phyloP scores from a whole-genome alignment of 2,113 vertebrate genomes.

The Bothrops jararaca region DNA sequence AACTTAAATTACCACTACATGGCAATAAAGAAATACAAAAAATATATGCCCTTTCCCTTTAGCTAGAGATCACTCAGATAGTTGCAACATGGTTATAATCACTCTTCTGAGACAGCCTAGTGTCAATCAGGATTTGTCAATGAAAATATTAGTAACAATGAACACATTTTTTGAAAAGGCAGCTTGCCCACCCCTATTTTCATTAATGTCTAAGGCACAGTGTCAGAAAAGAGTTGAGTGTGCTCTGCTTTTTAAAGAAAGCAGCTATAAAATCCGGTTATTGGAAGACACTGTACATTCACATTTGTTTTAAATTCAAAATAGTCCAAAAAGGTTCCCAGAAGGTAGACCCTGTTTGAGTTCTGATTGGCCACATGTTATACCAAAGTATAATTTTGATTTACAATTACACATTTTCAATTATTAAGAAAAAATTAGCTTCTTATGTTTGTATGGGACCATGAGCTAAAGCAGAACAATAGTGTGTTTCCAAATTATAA shows the following conservation, averaged over 20 bases:
- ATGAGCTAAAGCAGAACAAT: background rate
- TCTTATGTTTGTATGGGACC: background rate
- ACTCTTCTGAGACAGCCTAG: background rate
- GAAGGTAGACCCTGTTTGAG: background rate
- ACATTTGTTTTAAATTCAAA: background rate
- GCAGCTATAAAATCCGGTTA: background rate
- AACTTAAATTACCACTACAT: background rate
- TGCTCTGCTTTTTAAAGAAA: background rate
- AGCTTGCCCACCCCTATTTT: background rate
- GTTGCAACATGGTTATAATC: background rate
- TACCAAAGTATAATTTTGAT: background rate
- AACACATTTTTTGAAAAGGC: background rate
- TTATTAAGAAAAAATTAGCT: background rate
- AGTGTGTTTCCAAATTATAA: background rate
- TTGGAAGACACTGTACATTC: background rate
- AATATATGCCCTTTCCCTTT: background rate
- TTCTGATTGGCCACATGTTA: background rate
- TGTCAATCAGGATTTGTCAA: background rate
- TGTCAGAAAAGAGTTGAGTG: background rate
- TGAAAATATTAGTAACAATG: background rate
- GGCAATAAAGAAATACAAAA: background rate
- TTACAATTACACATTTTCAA: background rate
- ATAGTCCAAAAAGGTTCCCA: background rate
- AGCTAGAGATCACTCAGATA: background rate
- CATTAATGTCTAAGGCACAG: background rate